phyloP scores from a whole-genome alignment of 1,140 invertebrate species.

The Pogonus chalceus region DNA sequence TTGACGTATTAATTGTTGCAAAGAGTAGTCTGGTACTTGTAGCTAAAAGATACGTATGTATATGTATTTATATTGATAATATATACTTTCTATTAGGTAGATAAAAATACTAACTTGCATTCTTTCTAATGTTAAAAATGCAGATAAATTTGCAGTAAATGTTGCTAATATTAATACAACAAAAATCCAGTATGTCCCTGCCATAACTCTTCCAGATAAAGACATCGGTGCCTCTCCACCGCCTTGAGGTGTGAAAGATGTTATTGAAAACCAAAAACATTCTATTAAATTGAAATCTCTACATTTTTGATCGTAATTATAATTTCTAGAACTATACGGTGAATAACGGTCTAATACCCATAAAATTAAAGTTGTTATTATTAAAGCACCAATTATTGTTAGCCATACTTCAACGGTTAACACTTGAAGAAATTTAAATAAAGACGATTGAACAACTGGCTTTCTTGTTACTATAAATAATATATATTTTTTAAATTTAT shows the following conservation, averaged over 20 bases:
- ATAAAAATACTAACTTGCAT: slow-evolving; percentile 60
- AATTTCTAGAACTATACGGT: slow-evolving; percentile 78
- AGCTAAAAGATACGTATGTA: background rate
- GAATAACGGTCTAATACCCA: slow-evolving; percentile 84
- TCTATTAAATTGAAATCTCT: slow-evolving; percentile 80
- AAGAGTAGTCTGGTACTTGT: slow-evolving; percentile 61
- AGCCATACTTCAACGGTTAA: slow-evolving; percentile 78
- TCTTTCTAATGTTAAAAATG: slow-evolving; percentile 90
- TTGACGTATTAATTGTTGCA: slow-evolving; percentile 78
- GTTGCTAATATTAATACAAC: slow-evolving; percentile 88
- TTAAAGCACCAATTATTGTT: slow-evolving; percentile 71
- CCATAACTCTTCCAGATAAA: slow-evolving; percentile 68
- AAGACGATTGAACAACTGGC: slow-evolving; percentile 66
- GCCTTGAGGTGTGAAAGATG: slow-evolving; percentile 85
- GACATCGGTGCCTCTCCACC: slow-evolving; percentile 80
- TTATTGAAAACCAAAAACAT: slow-evolving; percentile 89
- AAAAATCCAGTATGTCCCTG: slow-evolving; percentile 88
- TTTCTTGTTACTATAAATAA: slow-evolving; percentile 84
- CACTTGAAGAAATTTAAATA: slow-evolving; percentile 91
- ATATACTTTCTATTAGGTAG: slow-evolving; percentile 1
- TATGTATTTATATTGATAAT: too few species aligned
- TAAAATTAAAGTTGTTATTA: slow-evolving; percentile 75
- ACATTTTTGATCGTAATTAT: slow-evolving; percentile 68
- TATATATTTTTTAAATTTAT: too few species aligned
- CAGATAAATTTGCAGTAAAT: slow-evolving; percentile 94